A percentile compares a stretch with the other conserved stretches of the same genome.
phyloP scores from a whole-genome alignment of 2,113 vertebrate species.

The Tenrec ecaudatus region DNA sequence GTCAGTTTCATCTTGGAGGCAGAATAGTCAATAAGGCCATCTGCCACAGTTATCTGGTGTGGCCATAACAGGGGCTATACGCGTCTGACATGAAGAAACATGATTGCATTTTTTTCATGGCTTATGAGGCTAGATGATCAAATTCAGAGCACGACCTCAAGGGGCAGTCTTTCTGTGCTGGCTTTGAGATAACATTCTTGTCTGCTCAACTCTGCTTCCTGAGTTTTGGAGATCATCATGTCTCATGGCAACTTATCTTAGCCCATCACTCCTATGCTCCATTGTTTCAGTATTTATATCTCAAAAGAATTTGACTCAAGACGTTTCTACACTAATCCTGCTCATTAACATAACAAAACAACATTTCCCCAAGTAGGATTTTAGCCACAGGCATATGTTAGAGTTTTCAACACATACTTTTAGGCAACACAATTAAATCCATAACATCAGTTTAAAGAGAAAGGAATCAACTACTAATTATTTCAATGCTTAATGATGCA shows the following conservation, averaged over 20 bases:
- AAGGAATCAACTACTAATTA: slow-evolving; percentile 83
- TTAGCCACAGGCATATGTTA: neutral
- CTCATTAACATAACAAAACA: neutral
- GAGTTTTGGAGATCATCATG: neutral
- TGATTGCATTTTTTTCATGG: neutral
- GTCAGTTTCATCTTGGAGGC: slow-evolving; percentile 62
- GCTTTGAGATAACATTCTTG: neutral
- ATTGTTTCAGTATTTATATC: neutral
- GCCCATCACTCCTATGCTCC: neutral
- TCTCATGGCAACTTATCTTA: neutral
- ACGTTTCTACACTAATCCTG: neutral
- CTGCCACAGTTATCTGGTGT: neutral
- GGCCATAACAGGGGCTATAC: neutral
- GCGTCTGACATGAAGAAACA: neutral
- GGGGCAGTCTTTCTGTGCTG: neutral
- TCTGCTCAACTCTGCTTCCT: neutral
- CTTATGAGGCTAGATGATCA: neutral
- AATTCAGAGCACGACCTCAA: neutral
- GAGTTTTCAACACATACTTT: too few species aligned
- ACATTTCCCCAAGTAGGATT: neutral
- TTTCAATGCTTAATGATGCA: slow-evolving; percentile 79
- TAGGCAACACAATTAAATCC: neutral
- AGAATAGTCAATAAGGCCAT: slow-evolving; percentile 73
- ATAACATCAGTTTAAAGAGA: slow-evolving; percentile 51
- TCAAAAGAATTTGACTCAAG: neutral